phyloP scores from a whole-genome alignment of 1,140 invertebrate species.

The Samia ricini region DNA sequence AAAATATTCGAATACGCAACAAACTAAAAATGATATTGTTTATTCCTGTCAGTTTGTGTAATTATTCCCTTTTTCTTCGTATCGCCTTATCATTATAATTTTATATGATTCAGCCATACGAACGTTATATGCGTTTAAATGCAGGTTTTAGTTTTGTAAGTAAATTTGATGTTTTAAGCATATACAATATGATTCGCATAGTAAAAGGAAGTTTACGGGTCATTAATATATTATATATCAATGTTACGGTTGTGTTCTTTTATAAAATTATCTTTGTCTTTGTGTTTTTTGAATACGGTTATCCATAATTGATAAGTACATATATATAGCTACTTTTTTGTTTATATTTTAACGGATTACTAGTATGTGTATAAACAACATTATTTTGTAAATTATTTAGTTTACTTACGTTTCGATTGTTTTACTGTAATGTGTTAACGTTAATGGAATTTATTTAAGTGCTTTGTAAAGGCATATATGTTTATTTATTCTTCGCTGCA shows the following conservation, averaged over 20 bases:
- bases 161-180: too few relatives aligned
- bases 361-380: constrained; percentile 8
- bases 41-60: background rate
- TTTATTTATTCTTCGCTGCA: background rate
- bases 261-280: background rate
- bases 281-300: background rate
- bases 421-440: background rate
- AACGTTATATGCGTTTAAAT: too few relatives aligned
- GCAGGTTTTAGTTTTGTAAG: too few relatives aligned
- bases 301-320: background rate
- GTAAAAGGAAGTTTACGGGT: too few relatives aligned
- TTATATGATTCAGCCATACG: too few relatives aligned
- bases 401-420: background rate
- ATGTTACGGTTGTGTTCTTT: too few relatives aligned
- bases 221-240: too few relatives aligned
- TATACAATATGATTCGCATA: too few relatives aligned
- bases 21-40: background rate
- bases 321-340: background rate
- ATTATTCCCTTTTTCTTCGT: background rate
- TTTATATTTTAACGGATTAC: constrained; percentile 21
- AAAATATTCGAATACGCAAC: background rate
- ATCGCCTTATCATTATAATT: too few relatives aligned
- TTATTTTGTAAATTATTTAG: background rate
- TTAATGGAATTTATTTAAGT: constrained; percentile 7
- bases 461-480: background rate